Evolutionary conservation across 2,888 invertebrate genomes (phyloP), one percentile per base, ranked within the genome.

Genomic region (Brenthis hecate): DNA sequence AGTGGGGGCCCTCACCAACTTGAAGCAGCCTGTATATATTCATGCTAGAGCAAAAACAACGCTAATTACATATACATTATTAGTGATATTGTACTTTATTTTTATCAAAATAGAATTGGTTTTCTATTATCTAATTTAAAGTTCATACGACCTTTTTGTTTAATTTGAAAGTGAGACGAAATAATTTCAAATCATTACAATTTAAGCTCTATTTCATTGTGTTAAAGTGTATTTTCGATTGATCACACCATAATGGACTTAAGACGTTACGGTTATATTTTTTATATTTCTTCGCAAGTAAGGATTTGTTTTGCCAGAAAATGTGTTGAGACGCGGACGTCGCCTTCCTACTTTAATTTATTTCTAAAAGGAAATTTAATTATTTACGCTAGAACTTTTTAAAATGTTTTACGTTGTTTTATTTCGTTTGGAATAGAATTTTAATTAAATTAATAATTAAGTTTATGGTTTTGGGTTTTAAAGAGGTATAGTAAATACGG

Each of bases 281-380:
- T 91, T 91, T 88, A 85, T 85, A 83, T 86, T 90, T 88, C 88
- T 85, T 87, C 82, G 80, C 79, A 76, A 77, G 79, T 82, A 77
- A 77, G 87, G 87, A 88, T 89, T 90, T 88, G 87, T 86, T 82
- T 82, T 84, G 80, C 78, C 77, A 86, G 86, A 84, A 82, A 85
- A 79, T 79, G 78, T 76, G 81, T 81, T 75, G 72, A 78, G 84
- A 83, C 83, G 83, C 79, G 78, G 78, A 77, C 76, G 78, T 73
- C 76, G 76, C 77, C 76, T 77, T 75, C 75, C 71, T 69, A 69
- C 69, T 74, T 74, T 73, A 73, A 73, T 72, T 72, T 75, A 71
- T 72, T 72, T 67, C 58, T 73, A 58, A 65, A 72, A 61, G 68
- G 56, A 72, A 70, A 73, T 73, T 69, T 69, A 70, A 73, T 73